Conservation (phyloP, 2,797 vertebrate species). For the Dendrocincla fuliginosa region DNA sequence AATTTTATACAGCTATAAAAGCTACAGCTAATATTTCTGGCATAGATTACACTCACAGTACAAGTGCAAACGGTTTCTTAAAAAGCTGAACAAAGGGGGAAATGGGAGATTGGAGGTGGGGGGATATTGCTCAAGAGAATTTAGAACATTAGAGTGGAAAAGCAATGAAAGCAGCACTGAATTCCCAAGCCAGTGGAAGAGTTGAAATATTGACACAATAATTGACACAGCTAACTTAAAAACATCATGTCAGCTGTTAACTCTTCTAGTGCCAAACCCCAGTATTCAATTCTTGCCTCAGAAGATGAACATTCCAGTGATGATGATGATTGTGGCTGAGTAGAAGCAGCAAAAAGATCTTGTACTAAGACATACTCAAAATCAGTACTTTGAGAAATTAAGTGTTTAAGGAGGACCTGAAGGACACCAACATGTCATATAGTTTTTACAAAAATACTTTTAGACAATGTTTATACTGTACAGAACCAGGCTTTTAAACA, state of each 20-base stretch:
- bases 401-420: not conserved
- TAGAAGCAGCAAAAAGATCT: not conserved
- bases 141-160: constrained; percentile 37
- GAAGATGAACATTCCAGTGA: not conserved
- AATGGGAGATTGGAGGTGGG: not conserved
- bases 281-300: not conserved
- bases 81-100: constrained; percentile 31
- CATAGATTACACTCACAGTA: not conserved
- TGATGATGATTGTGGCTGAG: not conserved
- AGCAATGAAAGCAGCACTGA: not conserved
- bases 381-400: not conserved
- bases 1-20: not conserved
- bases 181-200: not conserved
- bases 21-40: not conserved
- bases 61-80: constrained; percentile 59
- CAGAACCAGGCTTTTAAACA: not conserved
- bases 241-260: not conserved
- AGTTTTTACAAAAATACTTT: constrained; percentile 65
- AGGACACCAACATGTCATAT: not conserved
- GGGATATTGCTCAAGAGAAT: not conserved
- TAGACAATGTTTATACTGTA: constrained; percentile 18
- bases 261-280: not conserved
- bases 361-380: not conserved
- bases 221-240: not conserved
- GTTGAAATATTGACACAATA: not conserved